Evolutionary conservation across 1,140 invertebrate genomes (phyloP), one percentile per base, ranked within the genome.

Genomic region (Microplitis demolitor): DNA sequence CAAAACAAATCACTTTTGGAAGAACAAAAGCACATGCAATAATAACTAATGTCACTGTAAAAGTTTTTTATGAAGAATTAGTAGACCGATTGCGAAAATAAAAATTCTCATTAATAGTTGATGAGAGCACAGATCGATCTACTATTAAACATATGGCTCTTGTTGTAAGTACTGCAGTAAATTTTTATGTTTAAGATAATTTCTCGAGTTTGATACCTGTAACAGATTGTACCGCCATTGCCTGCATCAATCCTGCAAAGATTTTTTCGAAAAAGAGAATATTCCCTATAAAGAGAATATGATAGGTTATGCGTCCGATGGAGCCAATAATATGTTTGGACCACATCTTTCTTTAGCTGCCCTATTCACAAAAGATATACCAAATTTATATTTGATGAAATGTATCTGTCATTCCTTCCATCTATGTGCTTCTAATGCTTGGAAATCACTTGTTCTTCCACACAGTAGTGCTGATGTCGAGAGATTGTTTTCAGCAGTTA

Each of bases 241-340:
- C 75, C 2, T 58, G 82, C 9, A 78, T 79, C 66, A 70, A 78
- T 58, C 39, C 71, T 35, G 77, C 81, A 70, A 66, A 33, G 60
- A 76, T 9, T 79, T 82, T 76, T 85, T 84, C 75, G 16, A 77
- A 37, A 24, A 73, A 73, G 71, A 76, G 70, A 64, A 78, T 56
- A 80, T 87, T 73, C 84, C 82, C 35, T 85, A 79, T 67, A 82
- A 79, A 75, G 39, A 66, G 33, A 86, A 86, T 74, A 77, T 85
- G 77, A 79, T 85, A 16, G 85, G 83, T 13, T 85, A 84, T 79
- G 82, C 80, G 50, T 73, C 80, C 33, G 81, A 86, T 77, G 84
- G 84, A 2, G 79, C 81, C n/a, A 74, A 60, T 79, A 69, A 74
- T 53, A 77, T 81, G 76, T 76, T 79, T 69, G 81, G 73, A 5